Evolutionary conservation across 2,888 invertebrate genomes (phyloP), one percentile per base, ranked within the genome.

Genomic region (Apodemia zela): DNA sequence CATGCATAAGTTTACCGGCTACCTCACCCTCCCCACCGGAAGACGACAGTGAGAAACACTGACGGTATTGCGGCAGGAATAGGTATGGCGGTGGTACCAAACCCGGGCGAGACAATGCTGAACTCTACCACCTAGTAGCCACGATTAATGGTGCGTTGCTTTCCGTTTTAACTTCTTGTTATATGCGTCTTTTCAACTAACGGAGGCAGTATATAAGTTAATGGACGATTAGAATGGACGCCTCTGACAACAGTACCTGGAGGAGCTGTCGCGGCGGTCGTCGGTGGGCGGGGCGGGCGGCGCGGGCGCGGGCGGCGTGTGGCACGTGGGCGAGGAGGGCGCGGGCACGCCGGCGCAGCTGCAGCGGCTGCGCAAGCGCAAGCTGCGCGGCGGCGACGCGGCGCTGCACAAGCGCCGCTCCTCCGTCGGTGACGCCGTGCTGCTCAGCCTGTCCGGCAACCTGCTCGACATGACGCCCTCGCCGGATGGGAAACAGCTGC

Each of bases 381-480:
- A 97, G 93, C 93, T 97, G 73, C 83, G 89, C 45, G 87, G 89
- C 18, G 85, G 85, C 15, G 92, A 92, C 62, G 91, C 94, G 17
- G 94, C 94, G 70, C 83, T 94, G 59, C 93, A 94, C 79, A 98
- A 98, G 85, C 93, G 98, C 33, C 94, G 97, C 68, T 97, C 97
- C 1, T 97, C 97, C 8, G 95, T 97, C 59, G 96, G 96, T 72
- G 97, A 97, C 87, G 95, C 97, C 59, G 97, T 96, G 45, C 93
- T 96, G 66, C 93, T 97, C 65, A 97, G 97, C 71, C 94, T 97
- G 63, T 97, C 97, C 70, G 96, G 96, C 42, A 98, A 97, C 73
- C 96, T 98, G 83, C 93, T 98, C 69, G 98, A 98, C 81, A 96
- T 96, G 75, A 97, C 98, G 62, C 94, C 95, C 62, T 96, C 96